phyloP scores from a whole-genome alignment of 2,888 invertebrate genomes.

The Xylocampa areola region DNA sequence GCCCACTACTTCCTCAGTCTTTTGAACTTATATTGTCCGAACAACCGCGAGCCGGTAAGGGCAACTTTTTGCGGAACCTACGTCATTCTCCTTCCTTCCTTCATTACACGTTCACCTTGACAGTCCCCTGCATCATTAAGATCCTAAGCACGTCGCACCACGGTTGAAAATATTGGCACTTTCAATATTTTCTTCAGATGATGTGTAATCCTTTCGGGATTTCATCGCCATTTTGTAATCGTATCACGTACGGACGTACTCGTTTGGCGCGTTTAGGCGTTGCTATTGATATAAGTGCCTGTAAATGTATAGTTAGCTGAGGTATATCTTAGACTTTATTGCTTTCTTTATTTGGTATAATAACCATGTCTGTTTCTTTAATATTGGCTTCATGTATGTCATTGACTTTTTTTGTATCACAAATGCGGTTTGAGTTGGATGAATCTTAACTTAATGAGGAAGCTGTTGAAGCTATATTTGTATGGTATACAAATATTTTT shows the following conservation, averaged over 20 bases:
- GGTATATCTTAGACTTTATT: background rate
- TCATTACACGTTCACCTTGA: slow-evolving; percentile 2
- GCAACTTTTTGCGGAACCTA: too few relatives aligned
- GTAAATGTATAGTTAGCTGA: slow-evolving; percentile 8
- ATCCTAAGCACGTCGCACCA: slow-evolving; percentile 25
- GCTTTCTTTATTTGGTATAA: background rate
- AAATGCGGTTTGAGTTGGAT: too few relatives aligned
- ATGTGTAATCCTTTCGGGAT: slow-evolving; percentile 49
- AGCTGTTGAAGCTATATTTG: too few relatives aligned
- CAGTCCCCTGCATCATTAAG: slow-evolving; percentile 6
- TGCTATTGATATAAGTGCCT: slow-evolving; percentile 33
- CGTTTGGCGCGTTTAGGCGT: slow-evolving; percentile 29
- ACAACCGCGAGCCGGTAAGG: too few relatives aligned
- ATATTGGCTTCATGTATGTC: background rate
- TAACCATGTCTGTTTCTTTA: background rate
- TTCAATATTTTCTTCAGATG: slow-evolving; percentile 55
- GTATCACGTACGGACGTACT: slow-evolving; percentile 39
- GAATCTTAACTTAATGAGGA: too few relatives aligned
- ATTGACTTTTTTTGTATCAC: too few relatives aligned
- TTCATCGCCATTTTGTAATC: slow-evolving; percentile 15
- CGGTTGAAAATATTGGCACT: slow-evolving; percentile 44
- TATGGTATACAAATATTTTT: too few relatives aligned
- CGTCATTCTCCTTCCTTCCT: too few relatives aligned
- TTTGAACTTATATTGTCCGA: too few relatives aligned
- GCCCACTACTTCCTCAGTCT: too few relatives aligned